These are phyloP conservation scores for Gallinago stenura DNA, from an alignment of 2,797 vertebrate species.

Conservation along the genomic window DNA sequence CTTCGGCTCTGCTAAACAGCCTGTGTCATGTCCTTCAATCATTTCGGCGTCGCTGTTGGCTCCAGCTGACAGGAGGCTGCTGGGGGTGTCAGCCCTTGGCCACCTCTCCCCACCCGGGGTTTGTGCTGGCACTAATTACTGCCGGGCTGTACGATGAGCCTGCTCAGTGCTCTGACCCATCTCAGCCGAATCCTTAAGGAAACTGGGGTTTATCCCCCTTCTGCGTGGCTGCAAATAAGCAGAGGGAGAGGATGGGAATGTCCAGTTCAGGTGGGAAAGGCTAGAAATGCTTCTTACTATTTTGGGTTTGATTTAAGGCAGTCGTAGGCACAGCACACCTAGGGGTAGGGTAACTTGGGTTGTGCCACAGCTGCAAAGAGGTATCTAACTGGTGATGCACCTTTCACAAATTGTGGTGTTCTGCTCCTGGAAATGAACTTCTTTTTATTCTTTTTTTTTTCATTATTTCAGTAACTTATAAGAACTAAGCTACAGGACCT, in stretches of 20 bases:
- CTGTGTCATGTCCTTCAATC: background rate
- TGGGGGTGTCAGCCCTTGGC: background rate
- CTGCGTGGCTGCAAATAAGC: background rate
- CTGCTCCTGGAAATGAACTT: background rate
- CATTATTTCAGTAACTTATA: background rate
- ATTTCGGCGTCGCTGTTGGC: background rate
- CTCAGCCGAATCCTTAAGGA: background rate
- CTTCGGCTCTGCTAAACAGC: background rate
- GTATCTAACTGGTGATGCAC: background rate
- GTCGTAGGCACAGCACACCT: background rate
- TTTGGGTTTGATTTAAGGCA: background rate
- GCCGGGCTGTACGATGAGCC: rapidly evolving
- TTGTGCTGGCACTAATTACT: background rate
- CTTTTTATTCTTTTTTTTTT: background rate
- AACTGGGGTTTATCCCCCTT: background rate
- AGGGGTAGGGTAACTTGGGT: background rate
- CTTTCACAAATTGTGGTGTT: background rate
- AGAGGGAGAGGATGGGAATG: background rate
- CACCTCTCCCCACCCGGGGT: background rate
- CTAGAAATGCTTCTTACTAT: background rate
- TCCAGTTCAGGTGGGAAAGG: background rate
- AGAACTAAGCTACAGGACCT: background rate
- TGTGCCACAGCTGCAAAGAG: background rate
- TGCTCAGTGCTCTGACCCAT: background rate
- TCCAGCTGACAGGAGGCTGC: background rate